Conservation (phyloP, 2,888 invertebrate species). For the Onchidella celtica region DNA sequence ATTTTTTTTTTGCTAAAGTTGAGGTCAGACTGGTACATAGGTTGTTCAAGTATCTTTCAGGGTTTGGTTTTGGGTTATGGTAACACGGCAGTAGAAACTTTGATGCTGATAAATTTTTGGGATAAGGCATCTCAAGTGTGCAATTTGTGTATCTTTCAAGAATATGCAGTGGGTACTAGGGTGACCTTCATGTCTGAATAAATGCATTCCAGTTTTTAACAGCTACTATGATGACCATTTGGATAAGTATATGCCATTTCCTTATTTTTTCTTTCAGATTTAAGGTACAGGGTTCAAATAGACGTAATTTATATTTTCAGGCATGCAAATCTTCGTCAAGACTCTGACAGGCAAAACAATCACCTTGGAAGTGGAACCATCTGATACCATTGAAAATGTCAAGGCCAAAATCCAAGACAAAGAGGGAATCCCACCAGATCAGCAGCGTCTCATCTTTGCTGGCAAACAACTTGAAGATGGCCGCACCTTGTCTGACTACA, state of each 20-base stretch:
- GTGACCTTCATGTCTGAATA: no score
- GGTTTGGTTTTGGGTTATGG: no score
- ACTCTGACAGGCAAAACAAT: slow-evolving; percentile 78
- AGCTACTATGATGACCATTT: neutral
- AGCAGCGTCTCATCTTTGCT: slow-evolving; percentile 94
- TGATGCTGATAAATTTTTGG: no score
- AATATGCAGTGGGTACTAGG: no score
- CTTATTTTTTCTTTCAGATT: neutral
- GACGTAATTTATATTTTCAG: neutral
- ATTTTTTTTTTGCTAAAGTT: no score
- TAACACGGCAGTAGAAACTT: no score
- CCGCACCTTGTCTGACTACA: slow-evolving; percentile 94
- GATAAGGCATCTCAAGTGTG: no score
- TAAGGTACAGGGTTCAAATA: neutral
- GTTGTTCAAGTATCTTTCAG: no score
- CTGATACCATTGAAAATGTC: slow-evolving; percentile 49
- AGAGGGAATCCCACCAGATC: slow-evolving; percentile 82
- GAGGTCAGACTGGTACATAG: no score
- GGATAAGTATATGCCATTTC: neutral
- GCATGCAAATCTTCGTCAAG: slow-evolving; percentile 89
- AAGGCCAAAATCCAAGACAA: slow-evolving; percentile 54
- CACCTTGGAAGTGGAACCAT: slow-evolving; percentile 76
- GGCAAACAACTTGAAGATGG: slow-evolving; percentile 98
- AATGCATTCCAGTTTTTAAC: no score
- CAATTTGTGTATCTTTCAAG: no score